Evolutionary conservation across 2,888 invertebrate genomes (phyloP), one percentile per base, ranked within the genome.

Genomic region (Netelia melanura): DNA sequence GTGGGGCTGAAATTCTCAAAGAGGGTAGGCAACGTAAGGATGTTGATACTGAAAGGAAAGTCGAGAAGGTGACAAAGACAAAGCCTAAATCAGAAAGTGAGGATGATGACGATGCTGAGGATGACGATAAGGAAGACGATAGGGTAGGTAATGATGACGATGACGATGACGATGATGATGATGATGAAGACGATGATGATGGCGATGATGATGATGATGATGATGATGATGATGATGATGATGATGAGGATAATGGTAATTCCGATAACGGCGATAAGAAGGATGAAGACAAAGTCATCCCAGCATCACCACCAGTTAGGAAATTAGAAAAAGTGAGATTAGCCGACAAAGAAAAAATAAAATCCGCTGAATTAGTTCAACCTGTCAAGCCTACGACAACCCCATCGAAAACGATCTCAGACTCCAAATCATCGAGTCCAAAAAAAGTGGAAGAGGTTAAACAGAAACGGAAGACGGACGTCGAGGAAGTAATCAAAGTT

Each of bases 281-380:
- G n/a, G 65, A 78, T 38, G 87, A 90, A 44, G 88, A 89, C 58
- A 89, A 90, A 72, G 82, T 79, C 38, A 71, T 72, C 43, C 77
- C 86, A 21, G 61, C 10, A 48, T 14, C 48, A 2, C 6, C 85
- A 3, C 75, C 87, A 3, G 77, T 86, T 2, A 85, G 87, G 67
- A 91, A 91, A 79, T 83, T 92, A 8, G 91, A 93, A 77, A 93
- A 92, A 83, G 91, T 92, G 1, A 89, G 90, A 85, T 83, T 86
- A 58, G 92, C 91, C 3, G 91, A 92, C 79, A 93, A 92, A 67
- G 90, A 90, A 8, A 92, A 89, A 72, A 25, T 80, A 2, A 89
- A 80, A 83, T 81, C 87, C 5, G 52, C 68, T 3, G 89, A 90
- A 58, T 17, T 56, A 14, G 14, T 9, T n/a, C 48, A 48, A 8